Evolutionary conservation across 2,888 invertebrate genomes (phyloP), one percentile per base, ranked within the genome.

Genomic region (Apamea sordens): DNA sequence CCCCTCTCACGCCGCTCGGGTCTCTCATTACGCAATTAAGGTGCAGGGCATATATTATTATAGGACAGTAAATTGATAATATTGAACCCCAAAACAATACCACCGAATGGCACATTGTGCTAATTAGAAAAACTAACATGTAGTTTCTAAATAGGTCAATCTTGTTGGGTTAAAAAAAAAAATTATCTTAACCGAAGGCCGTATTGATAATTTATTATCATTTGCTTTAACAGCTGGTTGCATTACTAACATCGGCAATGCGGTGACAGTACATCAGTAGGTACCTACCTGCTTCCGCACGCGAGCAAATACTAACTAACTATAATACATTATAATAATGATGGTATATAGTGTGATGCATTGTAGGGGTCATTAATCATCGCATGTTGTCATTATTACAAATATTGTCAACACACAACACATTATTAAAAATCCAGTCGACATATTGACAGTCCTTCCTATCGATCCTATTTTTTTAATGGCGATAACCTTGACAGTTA

Each of bases 191-290:
- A 56, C 32, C 15, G 18, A 61, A 32, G 1, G 0, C 18, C 24
- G 18, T 28, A 36, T 47, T 24, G n/a, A 67, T 67, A n/a, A 53
- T 64, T 13, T 15, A 32, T 41, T 7, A n/a, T n/a, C 24, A 65
- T 44, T 47, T 3, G 21, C 28, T 47, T 32, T 50, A 63, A 41
- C 47, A 77, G 36, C n/a, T n/a, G 6, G 21, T 73, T 50, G 24
- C 41, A 32, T 82, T 65, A 11, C 18, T 6, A 63, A 67, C 53
- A 75, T 83, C 86, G 65, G 83, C 86, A 84, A 47, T 84, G 86
- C 83, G 70, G 77, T 70, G 83, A 77, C 86, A 75, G 24, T 69
- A 68, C 74, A 69, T 77, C 59, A 77, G 63, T 56, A 56, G 10
- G 21, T 69, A 64, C 18, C 0, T 59, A 73, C 5, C 2, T 59